Conservation (phyloP, 2,888 invertebrate species). For the Harpalus rubripes region DNA sequence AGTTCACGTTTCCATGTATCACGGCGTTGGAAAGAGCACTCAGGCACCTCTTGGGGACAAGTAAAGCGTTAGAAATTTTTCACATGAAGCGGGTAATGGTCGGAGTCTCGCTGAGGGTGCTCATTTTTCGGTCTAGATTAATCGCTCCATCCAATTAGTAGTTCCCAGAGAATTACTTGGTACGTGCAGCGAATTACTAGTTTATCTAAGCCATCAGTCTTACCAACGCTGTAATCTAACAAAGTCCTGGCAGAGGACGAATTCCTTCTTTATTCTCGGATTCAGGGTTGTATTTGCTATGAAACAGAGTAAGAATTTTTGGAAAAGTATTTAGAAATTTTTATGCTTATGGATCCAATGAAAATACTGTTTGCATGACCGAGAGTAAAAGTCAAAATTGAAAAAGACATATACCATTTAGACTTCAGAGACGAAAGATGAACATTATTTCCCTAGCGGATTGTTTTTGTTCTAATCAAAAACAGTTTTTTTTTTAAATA, state of each 20-base stretch:
- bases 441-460: no score
- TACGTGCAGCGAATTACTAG: slow-evolving; percentile 62
- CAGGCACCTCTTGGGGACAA: slow-evolving; percentile 10
- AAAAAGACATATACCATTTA: no score
- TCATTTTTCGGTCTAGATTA: slow-evolving; percentile 54
- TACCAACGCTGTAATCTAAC: slow-evolving; percentile 57
- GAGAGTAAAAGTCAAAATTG: no score
- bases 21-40: background rate
- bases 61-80: slow-evolving; percentile 17
- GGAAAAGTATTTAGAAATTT: no score
- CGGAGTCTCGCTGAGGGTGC: background rate
- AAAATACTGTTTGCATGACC: no score
- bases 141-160: slow-evolving; percentile 61
- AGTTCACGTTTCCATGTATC: background rate
- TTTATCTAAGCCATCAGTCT: slow-evolving; percentile 57
- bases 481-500: no score
- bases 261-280: slow-evolving; percentile 10
- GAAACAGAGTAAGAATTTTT: no score
- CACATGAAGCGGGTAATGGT: slow-evolving; percentile 26
- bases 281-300: no score
- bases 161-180: slow-evolving; percentile 42
- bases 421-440: no score
- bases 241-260: slow-evolving; percentile 13
- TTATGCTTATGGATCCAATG: no score
- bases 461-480: no score